Evolutionary conservation across 2,888 invertebrate genomes (phyloP).

Genomic region (Myopa testacea): DNA sequence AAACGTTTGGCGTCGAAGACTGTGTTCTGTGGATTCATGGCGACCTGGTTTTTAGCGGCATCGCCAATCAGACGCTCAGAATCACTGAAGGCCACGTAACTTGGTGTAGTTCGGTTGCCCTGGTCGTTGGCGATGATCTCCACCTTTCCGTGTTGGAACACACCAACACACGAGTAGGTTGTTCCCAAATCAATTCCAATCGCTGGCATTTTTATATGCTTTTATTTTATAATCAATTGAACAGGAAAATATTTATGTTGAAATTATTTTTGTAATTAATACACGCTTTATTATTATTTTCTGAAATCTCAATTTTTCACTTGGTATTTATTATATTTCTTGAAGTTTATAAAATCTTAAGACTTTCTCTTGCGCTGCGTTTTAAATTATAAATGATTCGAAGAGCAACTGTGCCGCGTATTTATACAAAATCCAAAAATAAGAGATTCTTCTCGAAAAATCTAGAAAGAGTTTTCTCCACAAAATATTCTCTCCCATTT

Average conservation of each 20-base stretch:
- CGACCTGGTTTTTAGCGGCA: constrained; percentile 86
- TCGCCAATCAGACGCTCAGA: constrained; percentile 86
- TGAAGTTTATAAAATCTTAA: neutral
- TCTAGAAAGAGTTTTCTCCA: neutral
- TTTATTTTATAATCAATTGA: neutral
- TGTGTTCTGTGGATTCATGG: constrained; percentile 90
- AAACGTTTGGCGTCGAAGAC: constrained; percentile 95
- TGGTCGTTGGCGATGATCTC: constrained; percentile 88
- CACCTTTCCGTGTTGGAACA: constrained; percentile 85
- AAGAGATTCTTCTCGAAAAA: neutral
- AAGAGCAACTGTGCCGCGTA: neutral
- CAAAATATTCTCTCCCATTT: neutral
- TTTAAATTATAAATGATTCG: constrained; percentile 4
- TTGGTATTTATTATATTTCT: neutral
- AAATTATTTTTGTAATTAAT: neutral
- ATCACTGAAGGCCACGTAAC: constrained; percentile 84
- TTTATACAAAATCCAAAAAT: constrained; percentile 9
- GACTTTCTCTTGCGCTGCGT: constrained; percentile 8
- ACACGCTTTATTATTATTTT: neutral
- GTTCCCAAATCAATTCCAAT: constrained; percentile 89
- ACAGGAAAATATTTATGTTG: neutral
- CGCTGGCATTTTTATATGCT: constrained; percentile 70
- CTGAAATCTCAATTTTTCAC: neutral
- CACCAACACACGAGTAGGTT: constrained; percentile 87
- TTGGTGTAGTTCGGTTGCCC: constrained; percentile 85